These are phyloP conservation scores for Drosophila paramelanica DNA, from an alignment of 2,888 invertebrate species.

Conservation along the genomic window DNA sequence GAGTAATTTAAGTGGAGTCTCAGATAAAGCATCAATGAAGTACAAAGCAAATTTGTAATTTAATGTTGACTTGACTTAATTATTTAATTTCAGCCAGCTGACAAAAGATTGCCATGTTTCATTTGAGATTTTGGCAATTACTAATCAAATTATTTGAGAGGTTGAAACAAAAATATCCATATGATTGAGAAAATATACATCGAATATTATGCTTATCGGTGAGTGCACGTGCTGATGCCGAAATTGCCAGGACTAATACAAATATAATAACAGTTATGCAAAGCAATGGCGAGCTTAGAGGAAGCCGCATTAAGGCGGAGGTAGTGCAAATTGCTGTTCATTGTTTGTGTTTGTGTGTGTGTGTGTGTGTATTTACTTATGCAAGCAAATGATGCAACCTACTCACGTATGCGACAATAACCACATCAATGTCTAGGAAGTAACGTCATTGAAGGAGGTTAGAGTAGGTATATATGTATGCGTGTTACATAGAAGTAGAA, in stretches of 20 bases:
- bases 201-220: constrained; percentile 11
- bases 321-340: constrained; percentile 61
- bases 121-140: constrained; percentile 45
- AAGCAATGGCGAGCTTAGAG: constrained; percentile 22
- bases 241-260: constrained; percentile 57
- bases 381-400: constrained; percentile 46
- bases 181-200: constrained; percentile 33
- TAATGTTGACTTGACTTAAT: neutral
- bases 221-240: constrained; percentile 32
- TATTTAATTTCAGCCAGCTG: neutral
- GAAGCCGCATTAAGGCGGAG: constrained; percentile 25
- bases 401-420: constrained; percentile 60
- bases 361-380: constrained; percentile 48
- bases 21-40: neutral
- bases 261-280: constrained; percentile 76
- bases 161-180: constrained; percentile 21
- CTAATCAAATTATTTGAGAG: constrained; percentile 54
- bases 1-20: neutral
- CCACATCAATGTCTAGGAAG: constrained; percentile 60
- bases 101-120: constrained; percentile 3
- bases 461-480: neutral
- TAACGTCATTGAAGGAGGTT: neutral
- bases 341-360: constrained; percentile 44
- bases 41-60: neutral
- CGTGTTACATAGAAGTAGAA: constrained; percentile 1